These are phyloP conservation scores for Leiothrix lutea DNA, from an alignment of 2,113 vertebrate species.

Conservation along the genomic window DNA sequence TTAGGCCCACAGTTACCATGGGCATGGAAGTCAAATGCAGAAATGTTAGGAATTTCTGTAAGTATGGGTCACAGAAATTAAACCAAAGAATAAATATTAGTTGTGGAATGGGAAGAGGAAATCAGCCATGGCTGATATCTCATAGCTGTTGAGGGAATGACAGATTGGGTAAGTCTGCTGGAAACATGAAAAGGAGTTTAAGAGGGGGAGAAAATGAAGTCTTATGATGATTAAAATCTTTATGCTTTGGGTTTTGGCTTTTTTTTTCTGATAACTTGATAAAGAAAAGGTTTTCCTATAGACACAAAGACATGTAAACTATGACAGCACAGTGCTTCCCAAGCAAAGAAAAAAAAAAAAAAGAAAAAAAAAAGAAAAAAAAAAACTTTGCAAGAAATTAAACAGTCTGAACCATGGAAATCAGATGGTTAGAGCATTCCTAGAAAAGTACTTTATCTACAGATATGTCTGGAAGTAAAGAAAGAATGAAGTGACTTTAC, in stretches of 20 bases:
- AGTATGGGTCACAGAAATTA: conserved; percentile 85
- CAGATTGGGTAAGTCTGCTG: conserved; percentile 70
- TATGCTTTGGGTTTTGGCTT: background rate
- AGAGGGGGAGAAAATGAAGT: conserved; percentile 47
- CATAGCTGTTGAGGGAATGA: conserved; percentile 74
- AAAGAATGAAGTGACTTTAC: conserved; percentile 76
- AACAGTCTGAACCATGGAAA: conserved; percentile 79
- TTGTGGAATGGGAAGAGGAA: conserved; percentile 79
- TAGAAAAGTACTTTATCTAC: conserved; percentile 75
- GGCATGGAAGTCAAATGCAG: conserved; percentile 82
- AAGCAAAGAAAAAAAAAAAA: conserved; percentile 57
- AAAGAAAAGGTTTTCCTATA: conserved; percentile 69
- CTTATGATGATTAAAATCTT: conserved; percentile 74
- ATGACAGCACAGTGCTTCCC: conserved; percentile 80
- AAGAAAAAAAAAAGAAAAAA: background rate
- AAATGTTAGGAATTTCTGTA: conserved; percentile 87
- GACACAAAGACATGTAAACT: conserved; percentile 81
- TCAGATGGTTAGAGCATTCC: conserved; percentile 75
- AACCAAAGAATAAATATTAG: conserved; percentile 83
- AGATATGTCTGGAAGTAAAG: conserved; percentile 79
- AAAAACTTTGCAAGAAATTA: conserved; percentile 62
- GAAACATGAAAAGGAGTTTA: conserved; percentile 73
- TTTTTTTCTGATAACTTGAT: background rate
- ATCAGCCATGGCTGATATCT: conserved; percentile 72
- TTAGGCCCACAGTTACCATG: conserved; percentile 81